phyloP scores from a whole-genome alignment of 2,113 vertebrate genomes.

The Campylomormyrus tamandua region DNA sequence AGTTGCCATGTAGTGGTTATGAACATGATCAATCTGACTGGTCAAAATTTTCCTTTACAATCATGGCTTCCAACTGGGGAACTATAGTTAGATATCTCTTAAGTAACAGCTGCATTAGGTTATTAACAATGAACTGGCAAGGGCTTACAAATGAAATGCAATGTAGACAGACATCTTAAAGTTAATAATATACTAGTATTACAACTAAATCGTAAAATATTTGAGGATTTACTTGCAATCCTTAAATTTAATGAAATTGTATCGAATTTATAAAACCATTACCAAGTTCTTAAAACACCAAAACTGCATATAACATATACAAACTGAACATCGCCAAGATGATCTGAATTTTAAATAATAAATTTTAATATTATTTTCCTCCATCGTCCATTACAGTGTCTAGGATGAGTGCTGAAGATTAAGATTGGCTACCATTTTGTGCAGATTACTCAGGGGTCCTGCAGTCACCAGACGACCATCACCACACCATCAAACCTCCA shows the following conservation, averaged over 20 bases:
- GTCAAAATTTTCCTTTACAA: neutral
- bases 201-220: neutral
- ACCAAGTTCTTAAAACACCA: neutral
- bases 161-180: neutral
- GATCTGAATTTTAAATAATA: neutral
- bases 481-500: neutral
- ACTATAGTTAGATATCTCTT: neutral
- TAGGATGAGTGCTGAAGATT: neutral
- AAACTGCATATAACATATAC: neutral
- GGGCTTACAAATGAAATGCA: neutral
- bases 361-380: neutral
- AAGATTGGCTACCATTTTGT: neutral
- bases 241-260: neutral
- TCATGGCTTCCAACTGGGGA: neutral
- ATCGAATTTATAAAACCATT: neutral
- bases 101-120: neutral
- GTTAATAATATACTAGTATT: neutral
- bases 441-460: neutral
- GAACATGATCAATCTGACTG: constrained; percentile 21
- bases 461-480: neutral
- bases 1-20: constrained; percentile 2
- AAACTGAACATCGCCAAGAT: neutral
- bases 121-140: neutral
- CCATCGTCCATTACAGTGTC: neutral
- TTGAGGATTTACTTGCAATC: neutral